Evolutionary conservation across 2,888 invertebrate genomes (phyloP), one percentile per base, ranked within the genome.

Genomic region (Parthenolecanium corni): DNA sequence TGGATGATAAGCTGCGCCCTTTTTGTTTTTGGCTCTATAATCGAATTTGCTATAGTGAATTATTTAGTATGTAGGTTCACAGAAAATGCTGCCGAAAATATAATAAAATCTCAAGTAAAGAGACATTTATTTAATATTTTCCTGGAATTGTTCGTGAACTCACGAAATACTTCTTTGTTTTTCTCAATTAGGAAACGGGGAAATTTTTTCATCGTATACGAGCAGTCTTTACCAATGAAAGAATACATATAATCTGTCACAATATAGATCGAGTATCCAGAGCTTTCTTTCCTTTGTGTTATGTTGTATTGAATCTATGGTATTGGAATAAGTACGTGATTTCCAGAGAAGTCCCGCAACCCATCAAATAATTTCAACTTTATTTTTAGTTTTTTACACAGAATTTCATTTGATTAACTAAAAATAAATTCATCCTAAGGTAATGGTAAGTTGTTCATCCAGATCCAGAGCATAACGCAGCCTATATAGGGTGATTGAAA

Each of bases 1-100:
- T 61, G 61, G 61, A 61, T 61, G 61, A 47, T 49, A n/a, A 31
- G 31, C 12, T 61, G 61, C 51, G 38, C 38, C n/a, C 61, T 61
- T 11, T 61, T 51, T 38, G 61, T 61, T 18, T 38, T 61, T 16
- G 14, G 49, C 38, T 49, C 61, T 25, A 61, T 61, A 38, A 18
- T 61, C 18, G 61, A 61, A 61, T 61, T 61, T 23, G 61, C 61
- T 5, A 20, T 61, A 9, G 40, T 61, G 14, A 61, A 61, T 61
- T 61, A 61, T 61, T 16, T 61, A 12, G 38, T 40, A 14, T 24
- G 61, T 16, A 20, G 51, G 14, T 61, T 51, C 11, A 21, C 49
- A 2, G 54, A 54, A 42, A 40, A 24, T 42, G 54, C 24, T 20
- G 40, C 20, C 1, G 36, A 54, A 31, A 31, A 31, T 9, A 31